These are phyloP conservation scores for Dryomyza anilis DNA, from an alignment of 2,888 invertebrate species.

Conservation along the genomic window DNA sequence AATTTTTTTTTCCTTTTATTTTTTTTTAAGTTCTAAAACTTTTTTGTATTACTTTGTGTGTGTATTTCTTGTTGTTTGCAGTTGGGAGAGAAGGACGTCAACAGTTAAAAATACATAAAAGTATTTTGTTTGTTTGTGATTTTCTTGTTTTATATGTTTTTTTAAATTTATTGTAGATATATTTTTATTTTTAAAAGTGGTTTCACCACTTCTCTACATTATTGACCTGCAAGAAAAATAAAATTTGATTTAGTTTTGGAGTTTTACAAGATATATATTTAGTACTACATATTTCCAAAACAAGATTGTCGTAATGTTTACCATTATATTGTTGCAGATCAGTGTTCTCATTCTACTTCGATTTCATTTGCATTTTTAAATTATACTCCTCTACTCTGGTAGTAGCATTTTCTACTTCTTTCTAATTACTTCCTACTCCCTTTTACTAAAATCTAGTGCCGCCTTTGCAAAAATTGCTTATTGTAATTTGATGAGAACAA, in stretches of 20 bases:
- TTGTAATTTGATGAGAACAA: no score
- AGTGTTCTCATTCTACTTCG: no score
- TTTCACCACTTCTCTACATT: conserved; percentile 47
- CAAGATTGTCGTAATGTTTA: no score
- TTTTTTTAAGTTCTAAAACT: conserved; percentile 29
- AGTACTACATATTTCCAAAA: no score
- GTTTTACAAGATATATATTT: background rate
- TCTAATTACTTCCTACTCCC: no score
- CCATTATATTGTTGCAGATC: no score
- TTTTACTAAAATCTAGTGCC: no score
- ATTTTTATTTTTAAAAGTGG: conserved; percentile 42
- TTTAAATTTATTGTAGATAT: conserved; percentile 35
- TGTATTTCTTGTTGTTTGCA: conserved; percentile 28
- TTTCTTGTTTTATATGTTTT: conserved; percentile 41
- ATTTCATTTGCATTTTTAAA: no score
- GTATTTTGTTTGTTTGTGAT: conserved; percentile 37
- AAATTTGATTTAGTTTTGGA: background rate
- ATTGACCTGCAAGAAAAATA: conserved; percentile 51
- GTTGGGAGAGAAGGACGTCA: conserved; percentile 52
- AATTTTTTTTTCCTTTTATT: conserved; percentile 27
- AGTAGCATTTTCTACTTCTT: no score
- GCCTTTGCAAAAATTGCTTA: no score
- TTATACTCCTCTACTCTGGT: no score
- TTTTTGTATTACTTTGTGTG: conserved; percentile 32
- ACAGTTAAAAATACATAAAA: conserved; percentile 47